Evolutionary conservation across 1,140 invertebrate species (phyloP).

Genomic region (Drosophila quadrilineata): DNA sequence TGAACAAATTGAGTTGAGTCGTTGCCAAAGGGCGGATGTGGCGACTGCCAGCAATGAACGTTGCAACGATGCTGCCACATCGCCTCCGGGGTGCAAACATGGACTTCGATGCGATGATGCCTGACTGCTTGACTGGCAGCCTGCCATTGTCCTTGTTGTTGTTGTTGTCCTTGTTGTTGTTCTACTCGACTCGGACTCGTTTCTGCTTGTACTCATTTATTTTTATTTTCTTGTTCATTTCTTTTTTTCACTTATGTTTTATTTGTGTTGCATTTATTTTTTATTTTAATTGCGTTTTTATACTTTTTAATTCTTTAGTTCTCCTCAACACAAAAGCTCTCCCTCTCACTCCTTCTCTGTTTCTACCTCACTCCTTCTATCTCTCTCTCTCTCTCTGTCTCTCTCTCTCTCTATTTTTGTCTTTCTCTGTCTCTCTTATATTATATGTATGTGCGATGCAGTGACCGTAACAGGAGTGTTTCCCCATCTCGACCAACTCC

Average conservation of each 20-base stretch:
- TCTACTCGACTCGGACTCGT: neutral
- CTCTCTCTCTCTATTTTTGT: too few relatives aligned
- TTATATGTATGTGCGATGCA: conserved; percentile 36
- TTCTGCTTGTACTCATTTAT: neutral
- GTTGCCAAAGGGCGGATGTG: conserved; percentile 29
- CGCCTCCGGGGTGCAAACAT: conserved; percentile 6
- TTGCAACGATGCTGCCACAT: conserved; percentile 1
- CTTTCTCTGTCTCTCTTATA: too few relatives aligned
- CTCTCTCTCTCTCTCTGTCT: too few relatives aligned
- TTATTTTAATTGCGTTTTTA: conserved; percentile 57
- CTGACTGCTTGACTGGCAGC: neutral
- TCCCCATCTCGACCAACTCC: too few relatives aligned
- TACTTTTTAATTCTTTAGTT: conserved; percentile 33
- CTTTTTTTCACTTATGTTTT: conserved; percentile 31
- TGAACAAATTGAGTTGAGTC: conserved; percentile 75
- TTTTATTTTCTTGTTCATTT: neutral
- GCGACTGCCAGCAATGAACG: too few relatives aligned
- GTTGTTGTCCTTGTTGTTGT: neutral
- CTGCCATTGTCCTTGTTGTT: conserved; percentile 5
- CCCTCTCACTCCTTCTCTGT: neutral
- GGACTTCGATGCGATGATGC: neutral
- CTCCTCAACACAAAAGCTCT: too few relatives aligned
- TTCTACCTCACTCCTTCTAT: neutral
- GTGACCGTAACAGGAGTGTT: conserved; percentile 40
- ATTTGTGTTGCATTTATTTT: conserved; percentile 41